These are phyloP conservation scores for Heliconius charithonia DNA, from an alignment of 2,888 invertebrate genomes.

Conservation along the genomic window DNA sequence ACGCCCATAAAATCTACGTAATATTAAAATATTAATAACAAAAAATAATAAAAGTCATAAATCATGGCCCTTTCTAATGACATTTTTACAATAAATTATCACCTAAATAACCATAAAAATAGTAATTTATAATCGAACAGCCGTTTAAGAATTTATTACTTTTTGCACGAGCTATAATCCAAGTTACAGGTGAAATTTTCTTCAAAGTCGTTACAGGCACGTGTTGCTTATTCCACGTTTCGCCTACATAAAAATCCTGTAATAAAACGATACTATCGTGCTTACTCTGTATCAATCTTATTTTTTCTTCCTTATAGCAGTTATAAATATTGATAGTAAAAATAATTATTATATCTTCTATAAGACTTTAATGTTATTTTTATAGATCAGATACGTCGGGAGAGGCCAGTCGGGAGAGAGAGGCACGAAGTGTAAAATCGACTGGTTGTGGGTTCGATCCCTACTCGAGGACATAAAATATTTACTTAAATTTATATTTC, in stretches of 20 bases:
- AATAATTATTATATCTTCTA: background rate
- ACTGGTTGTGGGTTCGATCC: too few species aligned
- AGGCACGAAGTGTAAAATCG: too few species aligned
- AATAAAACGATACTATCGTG: slow-evolving; percentile 34
- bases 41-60: too few species aligned
- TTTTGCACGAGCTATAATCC: slow-evolving; percentile 3
- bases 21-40: too few species aligned
- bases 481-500: too few species aligned
- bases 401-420: too few species aligned
- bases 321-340: slow-evolving; percentile 8
- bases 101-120: background rate
- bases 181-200: slow-evolving; percentile 20
- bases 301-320: slow-evolving; percentile 5
- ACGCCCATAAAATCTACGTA: too few species aligned
- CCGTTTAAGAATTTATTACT: slow-evolving; percentile 11
- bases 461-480: too few species aligned
- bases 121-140: slow-evolving; percentile 6
- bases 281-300: slow-evolving; percentile 34
- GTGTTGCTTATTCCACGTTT: slow-evolving; percentile 35
- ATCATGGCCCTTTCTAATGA: too few species aligned
- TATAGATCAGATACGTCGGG: too few species aligned
- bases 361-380: background rate
- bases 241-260: slow-evolving; percentile 32
- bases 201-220: slow-evolving; percentile 37
- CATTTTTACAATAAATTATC: background rate